Evolutionary conservation across 2,113 vertebrate genomes (phyloP).

Genomic region (Gnathonemus echidnorhynchus): DNA sequence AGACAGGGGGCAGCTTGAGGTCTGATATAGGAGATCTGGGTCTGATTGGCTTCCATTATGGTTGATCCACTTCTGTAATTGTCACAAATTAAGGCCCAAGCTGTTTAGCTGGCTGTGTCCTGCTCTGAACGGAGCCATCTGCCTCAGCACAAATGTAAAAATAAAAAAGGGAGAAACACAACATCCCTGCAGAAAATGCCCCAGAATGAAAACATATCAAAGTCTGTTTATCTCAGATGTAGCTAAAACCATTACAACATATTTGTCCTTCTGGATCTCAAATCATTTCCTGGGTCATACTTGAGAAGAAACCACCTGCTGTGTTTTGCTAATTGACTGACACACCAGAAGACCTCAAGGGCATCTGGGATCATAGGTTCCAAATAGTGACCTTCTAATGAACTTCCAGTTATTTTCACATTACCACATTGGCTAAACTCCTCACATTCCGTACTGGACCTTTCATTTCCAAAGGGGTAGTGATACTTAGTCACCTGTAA

Average conservation of each 20-base stretch:
- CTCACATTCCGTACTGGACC: neutral
- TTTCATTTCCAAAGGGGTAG: neutral
- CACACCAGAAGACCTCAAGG: neutral
- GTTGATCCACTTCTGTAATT: neutral
- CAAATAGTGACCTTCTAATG: neutral
- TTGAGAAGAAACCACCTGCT: neutral
- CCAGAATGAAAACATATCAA: conserved; percentile 36
- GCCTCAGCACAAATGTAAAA: conserved; percentile 37
- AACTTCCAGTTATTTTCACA: neutral
- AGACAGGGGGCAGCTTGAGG: neutral
- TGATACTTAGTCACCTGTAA: conserved; percentile 73
- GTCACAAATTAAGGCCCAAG: conserved; percentile 36
- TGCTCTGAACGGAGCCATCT: conserved; percentile 30
- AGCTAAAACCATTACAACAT: conserved; percentile 12
- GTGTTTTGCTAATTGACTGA: neutral
- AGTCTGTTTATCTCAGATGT: conserved; percentile 37
- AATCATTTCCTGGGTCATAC: neutral
- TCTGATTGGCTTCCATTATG: neutral
- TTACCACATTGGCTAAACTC: neutral
- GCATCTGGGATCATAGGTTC: neutral
- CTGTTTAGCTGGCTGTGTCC: conserved; percentile 31
- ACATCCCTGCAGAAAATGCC: conserved; percentile 17
- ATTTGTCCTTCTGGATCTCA: neutral
- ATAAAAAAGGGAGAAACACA: neutral
- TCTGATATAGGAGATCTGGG: neutral